Percentiles rank a stretch among this genome's conserved stretches.
These are phyloP conservation scores for Phaetusa simplex DNA, from an alignment of 2,113 vertebrate species.

Conservation along the genomic window DNA sequence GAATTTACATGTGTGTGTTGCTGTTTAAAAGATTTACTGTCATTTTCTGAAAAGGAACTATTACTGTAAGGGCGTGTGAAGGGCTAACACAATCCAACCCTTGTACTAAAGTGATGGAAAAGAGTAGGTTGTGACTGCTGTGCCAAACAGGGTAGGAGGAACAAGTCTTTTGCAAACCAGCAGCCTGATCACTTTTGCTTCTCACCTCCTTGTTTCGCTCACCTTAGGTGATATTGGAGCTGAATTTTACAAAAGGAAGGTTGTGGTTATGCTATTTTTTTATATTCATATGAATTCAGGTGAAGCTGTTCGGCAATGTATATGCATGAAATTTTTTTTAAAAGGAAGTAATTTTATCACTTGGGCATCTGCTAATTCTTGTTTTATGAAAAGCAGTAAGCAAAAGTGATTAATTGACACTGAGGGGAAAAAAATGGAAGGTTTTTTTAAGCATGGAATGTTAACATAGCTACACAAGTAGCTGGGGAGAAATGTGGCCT, in stretches of 20 bases:
- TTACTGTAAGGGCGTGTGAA: not conserved
- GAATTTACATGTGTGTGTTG: not conserved
- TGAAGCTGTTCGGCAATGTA: not conserved
- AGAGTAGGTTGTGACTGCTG: not conserved
- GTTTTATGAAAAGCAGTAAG: not conserved
- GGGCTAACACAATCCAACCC: not conserved
- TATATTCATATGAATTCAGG: not conserved
- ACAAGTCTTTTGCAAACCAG: not conserved
- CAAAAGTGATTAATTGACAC: not conserved
- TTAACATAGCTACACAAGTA: not conserved
- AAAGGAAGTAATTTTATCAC: not conserved
- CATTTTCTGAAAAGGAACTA: not conserved
- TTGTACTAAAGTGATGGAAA: accelerated
- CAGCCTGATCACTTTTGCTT: not conserved
- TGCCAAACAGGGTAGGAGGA: not conserved
- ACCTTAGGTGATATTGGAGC: not conserved
- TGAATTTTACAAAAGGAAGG: not conserved
- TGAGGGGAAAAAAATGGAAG: not conserved
- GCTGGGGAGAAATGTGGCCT: accelerated
- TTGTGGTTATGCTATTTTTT: not conserved
- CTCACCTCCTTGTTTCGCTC: not conserved
- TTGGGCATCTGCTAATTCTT: not conserved
- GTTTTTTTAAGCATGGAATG: not conserved
- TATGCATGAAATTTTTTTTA: not conserved
- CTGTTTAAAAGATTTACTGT: not conserved